These are phyloP conservation scores for Hypena proboscidalis DNA, from an alignment of 2,888 invertebrate species.

Conservation along the genomic window DNA sequence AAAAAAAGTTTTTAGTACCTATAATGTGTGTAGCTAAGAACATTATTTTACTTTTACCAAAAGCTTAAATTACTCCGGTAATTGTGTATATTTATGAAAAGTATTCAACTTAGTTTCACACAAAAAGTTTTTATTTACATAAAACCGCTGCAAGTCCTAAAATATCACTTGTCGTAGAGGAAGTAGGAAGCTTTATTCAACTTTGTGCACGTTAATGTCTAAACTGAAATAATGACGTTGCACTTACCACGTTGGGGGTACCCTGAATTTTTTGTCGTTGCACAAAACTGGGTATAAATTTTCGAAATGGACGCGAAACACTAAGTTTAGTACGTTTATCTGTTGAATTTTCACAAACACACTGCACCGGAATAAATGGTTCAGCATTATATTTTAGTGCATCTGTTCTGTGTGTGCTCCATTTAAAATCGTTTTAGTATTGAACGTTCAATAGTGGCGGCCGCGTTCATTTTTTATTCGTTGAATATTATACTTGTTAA, in stretches of 20 bases:
- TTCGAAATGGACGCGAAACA: slow-evolving; percentile 40
- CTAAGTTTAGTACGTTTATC: slow-evolving; percentile 43
- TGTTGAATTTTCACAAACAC: slow-evolving; percentile 53
- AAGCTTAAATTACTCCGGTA: too few relatives aligned
- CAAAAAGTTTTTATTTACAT: too few relatives aligned
- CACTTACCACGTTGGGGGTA: slow-evolving; percentile 17
- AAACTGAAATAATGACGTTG: slow-evolving; percentile 33
- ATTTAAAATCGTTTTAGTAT: slow-evolving; percentile 3
- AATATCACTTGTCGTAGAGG: background rate
- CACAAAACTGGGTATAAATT: slow-evolving; percentile 43
- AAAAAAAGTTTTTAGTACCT: too few relatives aligned
- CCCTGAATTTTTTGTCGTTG: slow-evolving; percentile 32
- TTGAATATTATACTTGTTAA: background rate
- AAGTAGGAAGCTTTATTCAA: slow-evolving; percentile 17
- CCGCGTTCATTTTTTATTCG: slow-evolving; percentile 11
- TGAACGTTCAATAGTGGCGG: slow-evolving; percentile 2
- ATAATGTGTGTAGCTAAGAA: too few relatives aligned
- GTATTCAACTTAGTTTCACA: too few relatives aligned
- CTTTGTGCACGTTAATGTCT: slow-evolving; percentile 11
- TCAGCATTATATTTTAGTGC: slow-evolving; percentile 13
- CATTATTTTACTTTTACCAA: too few relatives aligned
- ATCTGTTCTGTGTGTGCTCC: background rate
- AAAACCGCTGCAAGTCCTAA: background rate
- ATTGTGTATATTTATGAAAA: too few relatives aligned
- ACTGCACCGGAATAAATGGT: slow-evolving; percentile 50